Base-by-base conservation (phyloP, 2,113 vertebrate genomes). In the Ramphastos sulfuratus region DNA sequence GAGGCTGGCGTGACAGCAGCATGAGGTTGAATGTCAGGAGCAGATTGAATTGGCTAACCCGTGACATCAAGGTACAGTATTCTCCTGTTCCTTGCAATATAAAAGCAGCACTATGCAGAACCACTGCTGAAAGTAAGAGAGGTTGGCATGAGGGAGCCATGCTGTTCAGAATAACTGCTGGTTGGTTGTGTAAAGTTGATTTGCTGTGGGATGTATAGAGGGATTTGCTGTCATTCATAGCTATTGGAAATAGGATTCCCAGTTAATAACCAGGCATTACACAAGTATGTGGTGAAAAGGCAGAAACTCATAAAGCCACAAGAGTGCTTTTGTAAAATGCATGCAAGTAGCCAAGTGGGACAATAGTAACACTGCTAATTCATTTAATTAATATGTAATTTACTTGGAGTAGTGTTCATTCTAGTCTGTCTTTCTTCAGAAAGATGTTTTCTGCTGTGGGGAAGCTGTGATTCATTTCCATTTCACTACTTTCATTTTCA, bases 301-400 rank as follows among this genome's bases (percentile, higher is more conserved):
- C 28, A 85, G 67, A 82, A 80, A 67, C 90, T 91, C 44, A 17
- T 89, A 92, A 95, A 91, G 85, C 94, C 83, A 93, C 82, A 61
- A 94, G 87, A 30, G 21, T 86, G 20, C 85, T 89, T 96, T 89
- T 92, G 72, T 91, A 39, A 83, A 94, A 94, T 65, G 90, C 4
- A 1, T 61, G 69, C 39, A 85, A 90, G 85, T 92, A 69, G 93
- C 96, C 95, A 96, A 95, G 85, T 94, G 65, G 80, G 93, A 96
- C 94, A 96, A 94, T 96, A 91, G 89, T 58, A 88, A 88, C 65
- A 75, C 80, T 95, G 94, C 94, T 96, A 96, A 95, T 96, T 95
- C 93, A 90, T 86, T 95, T 96, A 95, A 95, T 96, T 96, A 96
- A 94, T 96, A 94, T 94, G 94, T 96, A 94, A 93, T 96, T 92